Conservation (phyloP, 2,888 invertebrate genomes). For the Lochmaea crataegi region DNA sequence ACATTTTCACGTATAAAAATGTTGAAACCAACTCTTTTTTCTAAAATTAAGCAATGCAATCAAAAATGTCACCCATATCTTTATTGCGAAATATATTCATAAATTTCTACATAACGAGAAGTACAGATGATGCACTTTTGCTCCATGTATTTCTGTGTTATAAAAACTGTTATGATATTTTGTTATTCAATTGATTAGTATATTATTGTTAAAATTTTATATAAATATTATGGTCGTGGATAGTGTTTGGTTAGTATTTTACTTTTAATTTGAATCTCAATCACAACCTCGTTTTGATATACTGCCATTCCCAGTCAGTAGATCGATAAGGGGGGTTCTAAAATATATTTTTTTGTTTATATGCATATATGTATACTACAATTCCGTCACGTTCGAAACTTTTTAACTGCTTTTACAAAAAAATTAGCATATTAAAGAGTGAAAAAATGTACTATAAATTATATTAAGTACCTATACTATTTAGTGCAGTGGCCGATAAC, state of each 20-base stretch:
- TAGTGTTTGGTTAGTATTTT: constrained; percentile 54
- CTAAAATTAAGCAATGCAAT: constrained; percentile 36
- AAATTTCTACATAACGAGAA: constrained; percentile 51
- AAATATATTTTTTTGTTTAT: constrained; percentile 12
- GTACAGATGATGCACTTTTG: constrained; percentile 43
- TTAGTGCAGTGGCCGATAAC: background rate
- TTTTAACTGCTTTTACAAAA: constrained; percentile 4
- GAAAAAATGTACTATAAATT: background rate
- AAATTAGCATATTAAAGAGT: background rate
- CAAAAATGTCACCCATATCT: constrained; percentile 62
- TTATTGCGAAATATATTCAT: constrained; percentile 48
- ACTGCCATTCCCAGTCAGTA: constrained; percentile 62
- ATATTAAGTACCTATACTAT: background rate
- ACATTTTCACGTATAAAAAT: constrained; percentile 31
- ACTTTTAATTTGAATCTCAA: constrained; percentile 37
- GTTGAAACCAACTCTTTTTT: constrained; percentile 33
- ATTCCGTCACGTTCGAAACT: background rate
- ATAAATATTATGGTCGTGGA: constrained; percentile 62
- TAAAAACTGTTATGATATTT: constrained; percentile 57
- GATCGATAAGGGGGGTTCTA: constrained; percentile 43
- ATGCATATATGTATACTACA: background rate
- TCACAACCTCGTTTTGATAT: constrained; percentile 42
- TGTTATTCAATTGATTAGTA: constrained; percentile 55
- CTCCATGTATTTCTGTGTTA: constrained; percentile 52
- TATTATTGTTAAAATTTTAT: constrained; percentile 64